These are phyloP conservation scores for Drosophila paulistorum DNA, from an alignment of 1,140 invertebrate species.

Conservation along the genomic window DNA sequence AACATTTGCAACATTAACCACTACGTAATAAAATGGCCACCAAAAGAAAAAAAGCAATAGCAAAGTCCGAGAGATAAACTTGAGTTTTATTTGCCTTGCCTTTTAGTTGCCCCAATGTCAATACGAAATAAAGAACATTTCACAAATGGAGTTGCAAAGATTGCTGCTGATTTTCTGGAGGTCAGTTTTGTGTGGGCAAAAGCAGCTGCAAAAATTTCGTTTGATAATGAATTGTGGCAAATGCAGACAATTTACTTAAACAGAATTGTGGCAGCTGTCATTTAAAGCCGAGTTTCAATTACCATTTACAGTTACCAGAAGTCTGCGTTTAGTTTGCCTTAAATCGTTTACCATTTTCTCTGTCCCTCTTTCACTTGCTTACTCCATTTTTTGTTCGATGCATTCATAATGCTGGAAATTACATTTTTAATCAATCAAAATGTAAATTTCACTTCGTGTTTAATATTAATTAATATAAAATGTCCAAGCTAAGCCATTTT, in stretches of 20 bases:
- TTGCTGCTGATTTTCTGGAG: background rate
- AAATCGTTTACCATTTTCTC: constrained; percentile 3
- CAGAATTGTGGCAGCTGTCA: constrained; percentile 7
- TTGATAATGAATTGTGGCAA: constrained; percentile 35
- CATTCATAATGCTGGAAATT: constrained; percentile 48
- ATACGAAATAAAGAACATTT: constrained; percentile 30
- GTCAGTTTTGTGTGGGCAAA: background rate
- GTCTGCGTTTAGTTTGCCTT: background rate
- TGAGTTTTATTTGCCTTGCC: constrained; percentile 30
- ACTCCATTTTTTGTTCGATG: background rate
- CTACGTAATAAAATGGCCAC: constrained; percentile 54
- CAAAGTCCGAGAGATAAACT: constrained; percentile 6
- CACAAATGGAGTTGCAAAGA: constrained; percentile 12
- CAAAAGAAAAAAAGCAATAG: constrained; percentile 3
- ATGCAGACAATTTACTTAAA: constrained; percentile 41
- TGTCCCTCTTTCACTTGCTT: background rate
- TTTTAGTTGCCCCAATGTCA: constrained; percentile 27
- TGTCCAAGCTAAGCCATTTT: constrained; percentile 67
- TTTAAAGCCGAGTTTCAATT: background rate
- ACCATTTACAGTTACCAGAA: background rate
- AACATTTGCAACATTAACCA: constrained; percentile 34
- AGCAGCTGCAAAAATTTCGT: constrained; percentile 27
- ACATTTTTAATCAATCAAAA: constrained; percentile 78
- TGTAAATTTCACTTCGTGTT: constrained; percentile 68
- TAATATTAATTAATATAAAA: constrained; percentile 80